phyloP scores from a whole-genome alignment of 1,140 invertebrate species.

The Pseudomyrmex cubaensis region DNA sequence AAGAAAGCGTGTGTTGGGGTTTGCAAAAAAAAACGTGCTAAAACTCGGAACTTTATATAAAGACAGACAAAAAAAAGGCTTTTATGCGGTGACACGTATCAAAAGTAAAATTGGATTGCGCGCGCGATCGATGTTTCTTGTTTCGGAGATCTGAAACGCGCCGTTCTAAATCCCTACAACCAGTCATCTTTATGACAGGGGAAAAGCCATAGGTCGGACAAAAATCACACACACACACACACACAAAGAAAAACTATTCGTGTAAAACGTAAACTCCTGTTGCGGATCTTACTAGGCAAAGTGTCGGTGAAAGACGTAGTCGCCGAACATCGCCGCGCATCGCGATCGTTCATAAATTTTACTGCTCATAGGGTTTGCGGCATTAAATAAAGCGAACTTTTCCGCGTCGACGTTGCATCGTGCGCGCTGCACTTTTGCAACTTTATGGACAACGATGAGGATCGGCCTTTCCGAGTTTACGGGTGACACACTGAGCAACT shows the following conservation, averaged over 20 bases:
- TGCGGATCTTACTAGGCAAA: constrained; percentile 35
- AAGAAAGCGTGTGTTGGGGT: constrained; percentile 12
- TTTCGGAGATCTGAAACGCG: not conserved
- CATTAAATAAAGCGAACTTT: constrained; percentile 65
- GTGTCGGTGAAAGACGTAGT: constrained; percentile 7
- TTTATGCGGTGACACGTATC: not conserved
- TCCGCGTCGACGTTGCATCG: constrained; percentile 22
- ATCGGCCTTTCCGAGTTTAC: constrained; percentile 55
- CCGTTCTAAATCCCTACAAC: constrained; percentile 16
- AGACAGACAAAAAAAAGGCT: not conserved
- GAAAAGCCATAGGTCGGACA: not conserved
- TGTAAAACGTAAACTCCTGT: not conserved
- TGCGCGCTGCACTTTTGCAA: constrained; percentile 53
- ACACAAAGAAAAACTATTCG: constrained; percentile 1
- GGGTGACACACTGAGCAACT: not conserved
- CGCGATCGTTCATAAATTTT: constrained; percentile 68
- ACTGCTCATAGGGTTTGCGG: constrained; percentile 24
- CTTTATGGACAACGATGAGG: constrained; percentile 61
- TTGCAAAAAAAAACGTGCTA: not conserved
- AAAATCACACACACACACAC: not conserved
- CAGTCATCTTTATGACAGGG: not conserved
- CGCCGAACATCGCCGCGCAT: constrained; percentile 19
- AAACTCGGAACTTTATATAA: constrained; percentile 14
- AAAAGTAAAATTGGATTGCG: not conserved
- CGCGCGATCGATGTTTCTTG: constrained; percentile 12